A percentile compares a stretch with the other conserved stretches of the same genome.
These are phyloP conservation scores for Emydura subglobosa DNA, from an alignment of 2,113 vertebrate species.

Conservation along the genomic window DNA sequence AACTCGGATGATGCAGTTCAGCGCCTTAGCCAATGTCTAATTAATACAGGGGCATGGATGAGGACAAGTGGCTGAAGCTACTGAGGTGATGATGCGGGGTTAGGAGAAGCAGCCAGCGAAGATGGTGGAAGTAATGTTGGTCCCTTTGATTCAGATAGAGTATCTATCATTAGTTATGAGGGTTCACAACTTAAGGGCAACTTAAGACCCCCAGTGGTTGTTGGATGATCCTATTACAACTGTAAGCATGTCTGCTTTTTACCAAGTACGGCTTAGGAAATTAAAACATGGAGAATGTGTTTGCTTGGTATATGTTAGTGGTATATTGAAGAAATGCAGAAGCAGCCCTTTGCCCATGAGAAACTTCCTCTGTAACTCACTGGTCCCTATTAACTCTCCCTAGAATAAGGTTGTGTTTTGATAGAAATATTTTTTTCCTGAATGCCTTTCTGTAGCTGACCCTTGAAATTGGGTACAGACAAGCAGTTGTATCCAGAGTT, in stretches of 20 bases:
- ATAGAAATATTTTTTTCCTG: not conserved
- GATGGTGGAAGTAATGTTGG: not conserved
- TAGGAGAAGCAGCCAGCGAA: not conserved
- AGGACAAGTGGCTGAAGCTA: not conserved
- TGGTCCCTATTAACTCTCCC: not conserved
- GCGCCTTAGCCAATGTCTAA: not conserved
- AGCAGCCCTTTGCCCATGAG: not conserved
- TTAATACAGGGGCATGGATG: not conserved
- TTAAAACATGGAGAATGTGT: not conserved
- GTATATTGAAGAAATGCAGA: not conserved
- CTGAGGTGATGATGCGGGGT: not conserved
- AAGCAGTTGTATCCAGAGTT: not conserved
- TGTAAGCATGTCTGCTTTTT: not conserved
- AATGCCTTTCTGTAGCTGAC: not conserved
- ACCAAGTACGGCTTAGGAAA: not conserved
- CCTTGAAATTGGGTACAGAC: not conserved
- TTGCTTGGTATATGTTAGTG: not conserved
- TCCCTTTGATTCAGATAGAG: not conserved
- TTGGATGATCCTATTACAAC: not conserved
- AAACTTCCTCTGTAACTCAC: not conserved
- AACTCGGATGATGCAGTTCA: no score
- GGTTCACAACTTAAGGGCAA: not conserved
- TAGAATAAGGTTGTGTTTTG: not conserved
- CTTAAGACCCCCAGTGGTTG: not conserved
- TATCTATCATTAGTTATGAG: not conserved